Conservation (phyloP, 1,140 invertebrate species). For the Eciton burchellii region DNA sequence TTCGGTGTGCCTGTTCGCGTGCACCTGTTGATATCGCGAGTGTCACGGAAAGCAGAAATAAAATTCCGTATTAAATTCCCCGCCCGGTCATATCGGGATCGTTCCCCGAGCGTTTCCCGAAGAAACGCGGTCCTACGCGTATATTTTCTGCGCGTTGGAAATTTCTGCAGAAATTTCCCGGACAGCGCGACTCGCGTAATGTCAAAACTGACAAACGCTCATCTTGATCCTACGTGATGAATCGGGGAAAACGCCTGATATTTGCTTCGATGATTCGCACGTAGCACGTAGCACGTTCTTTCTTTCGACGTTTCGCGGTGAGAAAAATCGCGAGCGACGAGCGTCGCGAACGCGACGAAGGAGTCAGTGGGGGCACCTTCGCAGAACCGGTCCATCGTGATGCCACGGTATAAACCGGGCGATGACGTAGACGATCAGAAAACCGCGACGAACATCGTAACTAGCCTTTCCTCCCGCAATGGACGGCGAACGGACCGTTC, state of each 20-base stretch:
- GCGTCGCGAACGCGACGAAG: constrained; percentile 18
- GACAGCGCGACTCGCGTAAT: not conserved
- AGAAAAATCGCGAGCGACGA: constrained; percentile 6
- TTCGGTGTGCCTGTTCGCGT: constrained; percentile 13
- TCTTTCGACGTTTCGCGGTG: constrained; percentile 20
- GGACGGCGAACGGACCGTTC: too few species aligned
- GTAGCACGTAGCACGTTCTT: not conserved
- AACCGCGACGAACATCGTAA: constrained; percentile 34
- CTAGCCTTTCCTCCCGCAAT: constrained; percentile 19
- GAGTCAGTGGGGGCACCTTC: constrained; percentile 50
- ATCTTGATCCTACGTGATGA: not conserved
- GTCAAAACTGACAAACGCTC: not conserved
- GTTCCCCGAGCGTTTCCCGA: too few species aligned
- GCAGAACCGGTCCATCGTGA: constrained; percentile 70
- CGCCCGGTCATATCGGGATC: too few species aligned
- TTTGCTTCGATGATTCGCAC: constrained; percentile 37
- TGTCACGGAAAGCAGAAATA: not conserved
- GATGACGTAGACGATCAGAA: constrained; percentile 72
- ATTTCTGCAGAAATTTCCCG: too few species aligned
- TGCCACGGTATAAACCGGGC: constrained; percentile 71
- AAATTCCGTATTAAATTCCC: constrained; percentile 27
- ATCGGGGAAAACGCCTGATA: not conserved
- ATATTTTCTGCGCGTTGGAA: too few species aligned
- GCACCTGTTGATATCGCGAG: constrained; percentile 43
- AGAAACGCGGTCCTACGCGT: too few species aligned